phyloP scores from a whole-genome alignment of 2,113 vertebrate species.

The Scytalopus superciliaris region DNA sequence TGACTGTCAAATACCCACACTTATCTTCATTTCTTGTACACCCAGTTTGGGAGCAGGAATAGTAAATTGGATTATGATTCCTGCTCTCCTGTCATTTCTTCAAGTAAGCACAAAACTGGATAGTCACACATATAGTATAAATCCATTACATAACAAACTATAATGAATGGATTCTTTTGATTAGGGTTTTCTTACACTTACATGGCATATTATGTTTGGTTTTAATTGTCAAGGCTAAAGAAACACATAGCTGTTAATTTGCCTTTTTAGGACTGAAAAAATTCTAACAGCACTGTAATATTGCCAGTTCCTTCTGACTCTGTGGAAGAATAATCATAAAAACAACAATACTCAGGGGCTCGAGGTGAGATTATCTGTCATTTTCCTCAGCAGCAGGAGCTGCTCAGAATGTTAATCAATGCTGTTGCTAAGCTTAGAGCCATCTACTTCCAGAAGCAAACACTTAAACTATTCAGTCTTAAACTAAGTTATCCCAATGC shows the following conservation, averaged over 20 bases:
- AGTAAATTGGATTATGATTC: not conserved
- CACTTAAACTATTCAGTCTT: not conserved
- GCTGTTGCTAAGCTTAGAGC: not conserved
- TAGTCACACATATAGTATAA: not conserved
- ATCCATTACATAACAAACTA: not conserved
- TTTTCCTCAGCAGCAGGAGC: not conserved
- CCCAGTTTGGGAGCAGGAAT: not conserved
- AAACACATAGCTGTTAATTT: not conserved
- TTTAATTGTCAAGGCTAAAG: not conserved
- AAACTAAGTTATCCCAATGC: not conserved
- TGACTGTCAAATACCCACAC: not conserved
- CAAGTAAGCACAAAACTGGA: not conserved
- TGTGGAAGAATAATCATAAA: conserved; percentile 23
- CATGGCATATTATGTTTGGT: not conserved
- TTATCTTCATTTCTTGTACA: not conserved
- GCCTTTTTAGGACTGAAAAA: not conserved
- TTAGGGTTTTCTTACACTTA: not conserved
- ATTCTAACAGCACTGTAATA: not conserved
- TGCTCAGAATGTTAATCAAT: conserved; percentile 14
- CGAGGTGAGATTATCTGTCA: conserved; percentile 30
- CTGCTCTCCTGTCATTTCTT: not conserved
- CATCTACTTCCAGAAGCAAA: not conserved
- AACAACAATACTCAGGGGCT: not conserved
- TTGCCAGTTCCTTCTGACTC: not conserved
- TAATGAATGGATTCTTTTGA: not conserved